These are phyloP conservation scores for Rhagium mordax DNA, from an alignment of 2,888 invertebrate species.

Conservation along the genomic window DNA sequence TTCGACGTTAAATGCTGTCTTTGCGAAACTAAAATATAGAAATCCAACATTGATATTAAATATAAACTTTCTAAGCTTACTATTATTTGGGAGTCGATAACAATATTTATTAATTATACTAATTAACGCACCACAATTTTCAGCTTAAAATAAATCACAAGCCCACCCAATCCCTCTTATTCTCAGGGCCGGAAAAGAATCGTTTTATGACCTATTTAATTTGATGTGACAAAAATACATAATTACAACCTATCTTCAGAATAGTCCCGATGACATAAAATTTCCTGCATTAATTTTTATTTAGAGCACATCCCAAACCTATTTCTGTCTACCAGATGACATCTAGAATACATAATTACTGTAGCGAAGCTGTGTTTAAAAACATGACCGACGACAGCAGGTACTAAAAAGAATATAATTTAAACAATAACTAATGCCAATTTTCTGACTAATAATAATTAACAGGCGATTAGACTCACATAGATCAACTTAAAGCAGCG, in stretches of 20 bases:
- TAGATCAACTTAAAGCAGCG: not conserved
- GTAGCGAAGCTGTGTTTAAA: not conserved
- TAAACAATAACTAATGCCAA: not conserved
- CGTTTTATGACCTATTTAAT: constrained; percentile 22
- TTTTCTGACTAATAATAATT: constrained; percentile 4
- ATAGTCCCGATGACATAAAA: constrained; percentile 40
- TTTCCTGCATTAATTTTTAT: constrained; percentile 41
- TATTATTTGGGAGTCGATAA: too few relatives aligned
- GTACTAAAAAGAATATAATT: not conserved
- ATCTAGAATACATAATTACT: constrained; percentile 20
- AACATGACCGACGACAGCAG: constrained; percentile 25
- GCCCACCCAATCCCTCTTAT: constrained; percentile 14
- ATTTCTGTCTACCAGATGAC: constrained; percentile 22
- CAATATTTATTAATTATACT: too few relatives aligned
- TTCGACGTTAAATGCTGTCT: too few relatives aligned
- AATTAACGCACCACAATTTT: too few relatives aligned
- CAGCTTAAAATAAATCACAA: constrained; percentile 3
- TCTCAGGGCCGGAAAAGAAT: constrained; percentile 12
- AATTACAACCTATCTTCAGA: constrained; percentile 36
- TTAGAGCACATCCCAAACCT: constrained; percentile 30
- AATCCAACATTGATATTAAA: too few relatives aligned
- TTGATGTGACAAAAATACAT: constrained; percentile 21
- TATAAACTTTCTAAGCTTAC: too few relatives aligned
- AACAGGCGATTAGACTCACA: not conserved
- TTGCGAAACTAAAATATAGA: too few relatives aligned